phyloP scores from a whole-genome alignment of 2,888 invertebrate species.

The Leistus spinibarbis region DNA sequence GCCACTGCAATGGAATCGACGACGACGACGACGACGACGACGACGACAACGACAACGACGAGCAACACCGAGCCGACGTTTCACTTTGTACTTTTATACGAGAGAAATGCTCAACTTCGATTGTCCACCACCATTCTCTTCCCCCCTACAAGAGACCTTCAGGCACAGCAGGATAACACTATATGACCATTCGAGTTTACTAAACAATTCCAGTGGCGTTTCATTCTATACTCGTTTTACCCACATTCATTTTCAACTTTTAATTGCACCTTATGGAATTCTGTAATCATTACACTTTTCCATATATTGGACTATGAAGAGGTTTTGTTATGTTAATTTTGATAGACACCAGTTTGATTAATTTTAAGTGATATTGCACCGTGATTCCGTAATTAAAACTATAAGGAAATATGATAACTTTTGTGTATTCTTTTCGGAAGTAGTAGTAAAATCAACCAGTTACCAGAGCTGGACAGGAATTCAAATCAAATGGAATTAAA shows the following conservation, averaged over 20 bases:
- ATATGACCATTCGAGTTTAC: background rate
- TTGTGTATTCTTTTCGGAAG: no score
- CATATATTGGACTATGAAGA: no score
- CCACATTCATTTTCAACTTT: background rate
- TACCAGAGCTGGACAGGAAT: no score
- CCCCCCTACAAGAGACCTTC: background rate
- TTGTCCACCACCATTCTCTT: background rate
- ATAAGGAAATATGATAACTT: no score
- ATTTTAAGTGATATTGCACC: no score
- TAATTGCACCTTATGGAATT: background rate
- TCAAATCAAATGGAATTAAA: no score
- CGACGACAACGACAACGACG: background rate
- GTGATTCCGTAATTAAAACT: no score
- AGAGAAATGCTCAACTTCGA: slow-evolving; percentile 8
- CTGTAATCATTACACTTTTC: no score
- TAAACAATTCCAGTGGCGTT: background rate
- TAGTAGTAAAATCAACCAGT: no score
- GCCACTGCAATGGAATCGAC: background rate
- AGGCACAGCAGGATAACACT: slow-evolving; percentile 5
- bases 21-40: background rate
- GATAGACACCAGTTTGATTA: no score
- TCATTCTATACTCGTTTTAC: background rate
- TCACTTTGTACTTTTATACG: background rate
- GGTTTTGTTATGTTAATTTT: no score
- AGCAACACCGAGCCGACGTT: background rate